A percentile compares a stretch with the other conserved stretches of the same genome.
These are phyloP conservation scores for Amphimallon solstitiale DNA, from an alignment of 2,888 invertebrate genomes.

Conservation along the genomic window DNA sequence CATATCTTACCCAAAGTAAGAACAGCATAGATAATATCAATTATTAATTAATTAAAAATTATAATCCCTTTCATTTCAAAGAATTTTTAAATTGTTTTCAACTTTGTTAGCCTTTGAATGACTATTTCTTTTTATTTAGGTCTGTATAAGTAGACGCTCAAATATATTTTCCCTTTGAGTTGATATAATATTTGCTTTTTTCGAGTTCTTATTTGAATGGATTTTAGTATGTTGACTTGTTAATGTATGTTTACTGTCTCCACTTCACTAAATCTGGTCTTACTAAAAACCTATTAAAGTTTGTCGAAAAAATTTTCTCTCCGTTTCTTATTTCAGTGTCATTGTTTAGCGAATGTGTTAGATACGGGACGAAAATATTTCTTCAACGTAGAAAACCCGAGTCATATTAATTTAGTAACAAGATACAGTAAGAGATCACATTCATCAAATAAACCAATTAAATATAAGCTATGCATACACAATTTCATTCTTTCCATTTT, in stretches of 20 bases:
- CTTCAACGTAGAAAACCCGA: constrained; percentile 5
- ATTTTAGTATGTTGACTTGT: constrained; percentile 34
- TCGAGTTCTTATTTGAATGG: constrained; percentile 30
- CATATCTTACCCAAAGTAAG: too few species aligned
- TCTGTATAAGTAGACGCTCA: constrained; percentile 26
- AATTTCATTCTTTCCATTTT: too few species aligned
- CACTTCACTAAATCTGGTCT: constrained; percentile 26
- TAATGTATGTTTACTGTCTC: constrained; percentile 34
- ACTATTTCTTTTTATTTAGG: constrained; percentile 16
- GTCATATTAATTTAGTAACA: constrained; percentile 19
- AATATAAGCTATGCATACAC: too few species aligned
- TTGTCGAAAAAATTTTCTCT: constrained; percentile 31
- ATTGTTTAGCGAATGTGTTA: constrained; percentile 33
- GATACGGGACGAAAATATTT: constrained; percentile 30
- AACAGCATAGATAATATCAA: too few species aligned
- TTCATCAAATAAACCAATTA: too few species aligned
- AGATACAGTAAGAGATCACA: neutral
- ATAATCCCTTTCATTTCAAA: too few species aligned
- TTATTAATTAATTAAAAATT: too few species aligned
- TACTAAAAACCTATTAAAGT: constrained; percentile 34
- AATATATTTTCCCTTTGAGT: constrained; percentile 28
- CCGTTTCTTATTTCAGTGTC: constrained; percentile 17
- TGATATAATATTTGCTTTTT: constrained; percentile 29
- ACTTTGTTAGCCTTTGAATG: constrained; percentile 14
- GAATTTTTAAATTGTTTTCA: neutral